Conservation (phyloP, 1,140 invertebrate genomes). For the Hycleus phaleratus region DNA sequence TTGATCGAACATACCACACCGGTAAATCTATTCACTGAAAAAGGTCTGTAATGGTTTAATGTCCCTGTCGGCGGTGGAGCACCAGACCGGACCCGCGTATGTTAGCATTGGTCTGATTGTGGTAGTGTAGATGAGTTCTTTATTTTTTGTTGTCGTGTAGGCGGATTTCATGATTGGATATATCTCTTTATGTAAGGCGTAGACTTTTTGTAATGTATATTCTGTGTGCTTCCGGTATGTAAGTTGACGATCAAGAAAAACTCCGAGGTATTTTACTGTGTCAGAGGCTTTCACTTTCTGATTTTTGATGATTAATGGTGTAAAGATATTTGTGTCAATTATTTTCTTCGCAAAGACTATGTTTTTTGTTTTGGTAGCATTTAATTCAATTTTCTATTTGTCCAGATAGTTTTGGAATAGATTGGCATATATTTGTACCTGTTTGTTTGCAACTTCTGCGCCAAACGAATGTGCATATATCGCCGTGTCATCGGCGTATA, state of each 20-base stretch:
- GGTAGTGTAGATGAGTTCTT: not conserved
- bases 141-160: not conserved
- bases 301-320: constrained; percentile 14
- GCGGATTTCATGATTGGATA: not conserved
- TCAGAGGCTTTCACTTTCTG: not conserved
- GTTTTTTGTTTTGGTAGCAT: constrained; percentile 6
- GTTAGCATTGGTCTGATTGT: constrained; percentile 1
- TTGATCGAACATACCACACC: too few species aligned
- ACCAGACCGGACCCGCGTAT: not conserved
- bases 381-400: too few species aligned
- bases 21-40: too few species aligned
- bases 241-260: constrained; percentile 21
- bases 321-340: constrained; percentile 12
- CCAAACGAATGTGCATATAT: constrained; percentile 14
- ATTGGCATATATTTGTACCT: constrained; percentile 14
- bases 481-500: constrained; percentile 36
- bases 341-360: constrained; percentile 5
- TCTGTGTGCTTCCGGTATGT: constrained; percentile 19
- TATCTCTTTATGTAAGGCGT: constrained; percentile 11
- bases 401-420: too few species aligned
- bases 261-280: constrained; percentile 26
- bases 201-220: constrained; percentile 11
- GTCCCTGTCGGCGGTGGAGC: too few species aligned
- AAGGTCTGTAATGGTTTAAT: too few species aligned
- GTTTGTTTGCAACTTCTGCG: constrained; percentile 8